Evolutionary conservation across 2,113 vertebrate genomes (phyloP).

Genomic region (human): DNA sequence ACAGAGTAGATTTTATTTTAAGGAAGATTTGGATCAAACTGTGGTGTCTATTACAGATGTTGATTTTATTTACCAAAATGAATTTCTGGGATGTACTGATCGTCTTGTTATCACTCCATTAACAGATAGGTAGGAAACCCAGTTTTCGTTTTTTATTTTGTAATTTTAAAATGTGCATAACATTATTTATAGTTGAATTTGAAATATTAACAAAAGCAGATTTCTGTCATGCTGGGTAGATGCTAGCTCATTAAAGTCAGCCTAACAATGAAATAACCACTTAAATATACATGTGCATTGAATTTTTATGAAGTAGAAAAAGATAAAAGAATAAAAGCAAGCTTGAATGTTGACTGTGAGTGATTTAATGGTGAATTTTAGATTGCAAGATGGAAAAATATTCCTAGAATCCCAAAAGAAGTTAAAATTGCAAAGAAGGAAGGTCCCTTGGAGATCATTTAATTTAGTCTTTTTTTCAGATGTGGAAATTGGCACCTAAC

Average conservation of each 20-base stretch:
- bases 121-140: constrained; percentile 89
- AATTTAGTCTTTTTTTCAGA: background rate
- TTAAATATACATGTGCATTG: background rate
- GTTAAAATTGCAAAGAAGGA: constrained; percentile 24
- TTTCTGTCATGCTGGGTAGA: background rate
- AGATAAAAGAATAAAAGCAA: constrained; percentile 24
- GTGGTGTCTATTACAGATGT: constrained; percentile 93
- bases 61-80: constrained; percentile 94
- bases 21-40: constrained; percentile 88
- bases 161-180: background rate
- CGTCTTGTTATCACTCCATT: constrained; percentile 95
- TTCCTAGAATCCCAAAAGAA: background rate
- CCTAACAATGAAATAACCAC: constrained; percentile 1
- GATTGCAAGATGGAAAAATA: background rate
- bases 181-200: background rate
- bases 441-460: background rate
- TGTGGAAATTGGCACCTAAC: background rate
- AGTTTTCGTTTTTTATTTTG: background rate
- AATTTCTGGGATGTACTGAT: constrained; percentile 95
- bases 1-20: constrained; percentile 93
- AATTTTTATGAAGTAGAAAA: constrained; percentile 48
- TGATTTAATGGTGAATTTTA: constrained; percentile 45
- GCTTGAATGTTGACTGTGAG: background rate
- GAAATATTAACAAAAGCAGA: constrained; percentile 15
- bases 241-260: background rate